Evolutionary conservation across 2,888 invertebrate genomes (phyloP).

Genomic region (Pteria penguin): DNA sequence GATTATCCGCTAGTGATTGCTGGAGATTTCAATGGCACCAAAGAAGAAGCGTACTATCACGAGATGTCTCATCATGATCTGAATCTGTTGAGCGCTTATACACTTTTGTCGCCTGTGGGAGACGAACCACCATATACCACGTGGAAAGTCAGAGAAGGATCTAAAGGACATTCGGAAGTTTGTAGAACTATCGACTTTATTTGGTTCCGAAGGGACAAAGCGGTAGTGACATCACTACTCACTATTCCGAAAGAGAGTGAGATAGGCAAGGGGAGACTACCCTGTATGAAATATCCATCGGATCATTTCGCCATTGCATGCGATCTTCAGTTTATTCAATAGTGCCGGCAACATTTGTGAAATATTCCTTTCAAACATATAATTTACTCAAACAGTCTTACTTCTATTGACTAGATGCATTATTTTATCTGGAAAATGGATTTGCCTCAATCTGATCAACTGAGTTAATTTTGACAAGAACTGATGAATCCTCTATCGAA

Average conservation of each 20-base stretch:
- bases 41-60: conserved; percentile 86
- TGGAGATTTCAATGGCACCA: conserved; percentile 90
- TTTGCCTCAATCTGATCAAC: no score
- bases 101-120: conserved; percentile 69
- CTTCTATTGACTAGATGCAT: no score
- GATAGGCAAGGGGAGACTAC: conserved; percentile 85
- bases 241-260: conserved; percentile 85
- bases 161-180: conserved; percentile 82
- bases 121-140: conserved; percentile 87
- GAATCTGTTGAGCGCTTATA: conserved; percentile 77
- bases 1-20: conserved; percentile 84
- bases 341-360: no score
- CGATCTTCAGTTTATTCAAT: conserved; percentile 58
- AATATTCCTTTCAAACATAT: no score
- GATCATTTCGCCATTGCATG: conserved; percentile 87
- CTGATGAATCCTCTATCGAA: no score
- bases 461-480: no score
- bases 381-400: no score
- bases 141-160: conserved; percentile 86
- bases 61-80: conserved; percentile 81
- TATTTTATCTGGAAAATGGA: no score
- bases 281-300: conserved; percentile 86
- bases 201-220: conserved; percentile 78
- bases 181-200: conserved; percentile 88
- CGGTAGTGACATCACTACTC: conserved; percentile 83